A percentile compares a stretch with the other conserved stretches of the same genome.
phyloP scores from a whole-genome alignment of 2,888 invertebrate species.

The Emmelina monodactyla region DNA sequence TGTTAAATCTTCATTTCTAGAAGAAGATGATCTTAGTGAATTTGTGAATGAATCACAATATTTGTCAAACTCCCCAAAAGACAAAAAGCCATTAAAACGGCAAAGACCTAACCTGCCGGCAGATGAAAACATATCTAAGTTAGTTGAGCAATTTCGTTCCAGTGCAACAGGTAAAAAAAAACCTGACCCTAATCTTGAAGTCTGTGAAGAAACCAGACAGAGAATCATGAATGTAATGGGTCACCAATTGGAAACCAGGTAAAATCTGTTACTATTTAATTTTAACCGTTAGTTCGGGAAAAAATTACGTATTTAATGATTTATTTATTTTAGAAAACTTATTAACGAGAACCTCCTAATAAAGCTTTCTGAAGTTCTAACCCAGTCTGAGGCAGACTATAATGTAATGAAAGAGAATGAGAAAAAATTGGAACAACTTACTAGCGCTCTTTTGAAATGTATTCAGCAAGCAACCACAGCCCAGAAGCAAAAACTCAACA shows the following conservation, averaged over 20 bases:
- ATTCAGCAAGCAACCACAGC: conserved; percentile 39
- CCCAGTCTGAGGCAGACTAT: conserved; percentile 38
- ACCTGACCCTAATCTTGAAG: conserved; percentile 23
- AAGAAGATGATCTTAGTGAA: conserved; percentile 34
- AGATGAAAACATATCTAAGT: conserved; percentile 27
- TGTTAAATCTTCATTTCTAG: conserved; percentile 29
- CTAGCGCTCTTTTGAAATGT: conserved; percentile 36
- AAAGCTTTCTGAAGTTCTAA: conserved; percentile 30
- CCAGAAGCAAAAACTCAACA: conserved; percentile 37
- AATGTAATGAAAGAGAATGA: conserved; percentile 44
- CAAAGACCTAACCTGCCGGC: conserved; percentile 20
- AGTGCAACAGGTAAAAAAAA: conserved; percentile 32
- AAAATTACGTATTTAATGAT: conserved; percentile 2
- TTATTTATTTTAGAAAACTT: conserved; percentile 31
- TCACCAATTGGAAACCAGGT: conserved; percentile 39
- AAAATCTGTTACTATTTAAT: too few species aligned
- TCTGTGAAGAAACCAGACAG: conserved; percentile 32
- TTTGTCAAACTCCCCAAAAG: conserved; percentile 25
- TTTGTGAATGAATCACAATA: conserved; percentile 33
- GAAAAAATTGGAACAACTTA: conserved; percentile 41
- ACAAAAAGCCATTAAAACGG: conserved; percentile 30
- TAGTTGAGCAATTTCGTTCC: conserved; percentile 27
- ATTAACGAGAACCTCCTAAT: conserved; percentile 30
- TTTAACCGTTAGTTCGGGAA: not conserved
- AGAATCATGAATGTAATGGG: conserved; percentile 37